Evolutionary conservation across 2,888 invertebrate species (phyloP).

Genomic region (Zhuqinia jingwanae): DNA sequence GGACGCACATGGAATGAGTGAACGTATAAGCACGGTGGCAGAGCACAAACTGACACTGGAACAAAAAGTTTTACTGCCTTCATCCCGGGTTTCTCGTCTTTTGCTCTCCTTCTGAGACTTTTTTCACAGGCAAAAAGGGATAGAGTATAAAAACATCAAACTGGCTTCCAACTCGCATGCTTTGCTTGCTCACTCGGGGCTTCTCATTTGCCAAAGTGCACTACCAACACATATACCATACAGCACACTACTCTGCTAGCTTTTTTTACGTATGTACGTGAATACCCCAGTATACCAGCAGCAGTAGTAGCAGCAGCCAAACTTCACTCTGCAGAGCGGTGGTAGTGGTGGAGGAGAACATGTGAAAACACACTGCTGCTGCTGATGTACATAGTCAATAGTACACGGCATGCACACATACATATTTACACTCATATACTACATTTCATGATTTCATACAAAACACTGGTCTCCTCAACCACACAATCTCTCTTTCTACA

Average conservation of each 20-base stretch:
- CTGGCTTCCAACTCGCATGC: neutral
- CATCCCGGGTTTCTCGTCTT: constrained; percentile 45
- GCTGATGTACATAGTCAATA: neutral
- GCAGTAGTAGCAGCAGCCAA: too few relatives aligned
- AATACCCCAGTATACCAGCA: neutral
- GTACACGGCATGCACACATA: neutral
- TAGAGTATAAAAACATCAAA: constrained; percentile 42
- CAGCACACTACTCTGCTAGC: neutral
- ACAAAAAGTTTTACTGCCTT: constrained; percentile 61
- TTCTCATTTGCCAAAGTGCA: constrained; percentile 63
- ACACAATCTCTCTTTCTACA: neutral
- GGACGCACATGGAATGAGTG: constrained; percentile 34
- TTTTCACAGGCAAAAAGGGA: constrained; percentile 47
- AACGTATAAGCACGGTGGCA: constrained; percentile 71
- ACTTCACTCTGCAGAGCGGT: constrained; percentile 7
- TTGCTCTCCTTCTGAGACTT: constrained; percentile 35
- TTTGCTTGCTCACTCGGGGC: constrained; percentile 62
- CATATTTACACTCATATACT: neutral
- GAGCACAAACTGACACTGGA: constrained; percentile 72
- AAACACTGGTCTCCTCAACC: constrained; percentile 14
- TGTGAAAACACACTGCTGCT: constrained; percentile 35
- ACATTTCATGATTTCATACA: too few relatives aligned
- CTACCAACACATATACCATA: constrained; percentile 13
- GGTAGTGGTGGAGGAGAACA: neutral
- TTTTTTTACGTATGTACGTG: neutral